Percentiles rank a stretch among this genome's conserved stretches.
These are phyloP conservation scores for Atopsyche davidsoni DNA, from an alignment of 1,140 invertebrate species.

Conservation along the genomic window DNA sequence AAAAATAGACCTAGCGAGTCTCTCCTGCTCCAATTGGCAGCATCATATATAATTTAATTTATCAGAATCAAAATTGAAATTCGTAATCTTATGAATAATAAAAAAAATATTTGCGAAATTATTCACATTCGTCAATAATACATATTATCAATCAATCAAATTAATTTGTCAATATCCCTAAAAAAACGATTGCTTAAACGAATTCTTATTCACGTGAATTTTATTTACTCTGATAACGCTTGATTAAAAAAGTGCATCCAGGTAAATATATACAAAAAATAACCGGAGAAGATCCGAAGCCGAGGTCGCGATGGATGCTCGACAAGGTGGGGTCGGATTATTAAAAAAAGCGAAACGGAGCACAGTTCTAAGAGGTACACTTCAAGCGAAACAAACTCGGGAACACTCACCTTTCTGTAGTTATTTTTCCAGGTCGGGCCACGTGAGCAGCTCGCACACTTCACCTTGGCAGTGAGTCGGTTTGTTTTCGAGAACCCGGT, in stretches of 20 bases:
- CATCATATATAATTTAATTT: not conserved
- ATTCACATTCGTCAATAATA: no score
- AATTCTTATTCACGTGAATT: not conserved
- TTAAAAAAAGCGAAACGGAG: not conserved
- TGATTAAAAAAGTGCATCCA: not conserved
- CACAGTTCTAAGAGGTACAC: slow-evolving; percentile 1
- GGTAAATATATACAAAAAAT: not conserved
- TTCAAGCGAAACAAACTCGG: slow-evolving; percentile 9
- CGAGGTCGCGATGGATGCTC: not conserved
- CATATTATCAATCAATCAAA: no score
- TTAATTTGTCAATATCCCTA: no score
- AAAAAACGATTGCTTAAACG: no score
- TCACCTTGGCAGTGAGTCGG: slow-evolving; percentile 26
- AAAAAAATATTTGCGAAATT: no score
- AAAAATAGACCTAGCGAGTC: slow-evolving; percentile 2
- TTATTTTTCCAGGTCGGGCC: not conserved
- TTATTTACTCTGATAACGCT: not conserved
- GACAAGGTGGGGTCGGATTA: not conserved
- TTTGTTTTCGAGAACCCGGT: not conserved
- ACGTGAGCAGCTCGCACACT: slow-evolving; percentile 4
- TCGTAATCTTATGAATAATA: no score
- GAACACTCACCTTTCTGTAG: slow-evolving; percentile 16
- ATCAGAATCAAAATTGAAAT: not conserved
- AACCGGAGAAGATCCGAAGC: not conserved
- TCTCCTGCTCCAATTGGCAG: not conserved